A percentile compares a stretch with the other conserved stretches of the same genome.
Evolutionary conservation across 1,140 invertebrate species (phyloP).

Genomic region (Cheumatopsyche charites): DNA sequence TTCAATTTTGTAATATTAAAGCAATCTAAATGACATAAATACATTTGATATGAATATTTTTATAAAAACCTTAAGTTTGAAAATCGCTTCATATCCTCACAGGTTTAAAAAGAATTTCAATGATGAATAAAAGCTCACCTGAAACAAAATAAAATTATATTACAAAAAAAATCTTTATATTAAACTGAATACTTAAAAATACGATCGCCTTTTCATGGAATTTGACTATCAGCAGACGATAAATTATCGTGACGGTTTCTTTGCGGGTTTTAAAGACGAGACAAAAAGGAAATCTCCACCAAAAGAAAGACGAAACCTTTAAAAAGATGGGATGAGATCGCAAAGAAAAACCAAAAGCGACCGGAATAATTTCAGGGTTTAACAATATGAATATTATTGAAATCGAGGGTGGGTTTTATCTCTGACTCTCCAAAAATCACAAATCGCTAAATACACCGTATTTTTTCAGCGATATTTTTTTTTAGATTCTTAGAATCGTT

Average conservation of each 20-base stretch:
- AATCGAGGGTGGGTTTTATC: not conserved
- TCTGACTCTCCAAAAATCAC: not conserved
- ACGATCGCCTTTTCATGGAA: constrained; percentile 3
- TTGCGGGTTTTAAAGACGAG: constrained; percentile 25
- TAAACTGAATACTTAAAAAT: not conserved
- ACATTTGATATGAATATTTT: too few relatives aligned
- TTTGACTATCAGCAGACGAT: constrained; percentile 31
- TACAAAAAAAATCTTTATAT: too few relatives aligned
- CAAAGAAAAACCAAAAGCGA: too few relatives aligned
- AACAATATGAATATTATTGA: constrained; percentile 33
- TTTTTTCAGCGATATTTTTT: too few relatives aligned
- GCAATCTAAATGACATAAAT: too few relatives aligned
- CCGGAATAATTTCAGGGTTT: constrained; percentile 35
- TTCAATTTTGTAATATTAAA: too few relatives aligned
- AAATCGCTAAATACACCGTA: not conserved
- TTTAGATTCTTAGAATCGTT: too few relatives aligned
- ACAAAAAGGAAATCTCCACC: constrained; percentile 30
- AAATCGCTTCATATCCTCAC: too few relatives aligned
- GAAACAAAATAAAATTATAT: not conserved
- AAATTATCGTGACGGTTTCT: constrained; percentile 31
- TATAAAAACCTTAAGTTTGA: too few relatives aligned
- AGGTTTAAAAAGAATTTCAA: too few relatives aligned
- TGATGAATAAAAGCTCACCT: not conserved
- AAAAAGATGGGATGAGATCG: not conserved
- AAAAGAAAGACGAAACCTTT: not conserved